Conservation (phyloP, 2,888 invertebrate species). For the Campaea margaritaria region DNA sequence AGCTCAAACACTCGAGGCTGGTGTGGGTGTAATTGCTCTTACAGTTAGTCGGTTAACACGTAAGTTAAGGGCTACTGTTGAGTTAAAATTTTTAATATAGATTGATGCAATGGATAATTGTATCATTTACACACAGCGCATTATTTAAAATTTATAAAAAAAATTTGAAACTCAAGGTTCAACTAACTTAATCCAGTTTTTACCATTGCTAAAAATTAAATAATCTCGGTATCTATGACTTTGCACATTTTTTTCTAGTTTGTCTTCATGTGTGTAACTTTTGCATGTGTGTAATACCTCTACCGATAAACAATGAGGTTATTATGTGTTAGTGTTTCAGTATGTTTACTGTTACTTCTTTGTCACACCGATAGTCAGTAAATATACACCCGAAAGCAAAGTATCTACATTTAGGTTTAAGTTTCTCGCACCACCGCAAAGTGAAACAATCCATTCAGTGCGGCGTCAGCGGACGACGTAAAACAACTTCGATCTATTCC, state of each 20-base stretch:
- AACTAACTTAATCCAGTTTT: too few relatives aligned
- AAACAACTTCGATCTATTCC: conserved; percentile 39
- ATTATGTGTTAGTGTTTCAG: too few relatives aligned
- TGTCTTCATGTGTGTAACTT: too few relatives aligned
- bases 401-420: conserved; percentile 5
- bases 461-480: conserved; percentile 21
- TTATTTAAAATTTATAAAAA: too few relatives aligned
- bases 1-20: conserved; percentile 36
- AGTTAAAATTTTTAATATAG: conserved; percentile 47
- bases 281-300: too few relatives aligned
- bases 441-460: conserved; percentile 28
- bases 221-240: too few relatives aligned
- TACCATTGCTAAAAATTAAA: too few relatives aligned
- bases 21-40: conserved; percentile 43
- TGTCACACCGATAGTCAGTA: background rate
- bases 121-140: too few relatives aligned
- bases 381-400: background rate
- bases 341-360: too few relatives aligned
- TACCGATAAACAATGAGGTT: too few relatives aligned
- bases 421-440: conserved; percentile 26
- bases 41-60: conserved; percentile 46
- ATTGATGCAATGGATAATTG: conserved; percentile 39
- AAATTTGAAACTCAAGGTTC: too few relatives aligned
- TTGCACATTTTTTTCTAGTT: too few relatives aligned
- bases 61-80: conserved; percentile 44